Base-by-base conservation (phyloP, 2,888 invertebrate genomes). In the Drosophila aldrichi region DNA sequence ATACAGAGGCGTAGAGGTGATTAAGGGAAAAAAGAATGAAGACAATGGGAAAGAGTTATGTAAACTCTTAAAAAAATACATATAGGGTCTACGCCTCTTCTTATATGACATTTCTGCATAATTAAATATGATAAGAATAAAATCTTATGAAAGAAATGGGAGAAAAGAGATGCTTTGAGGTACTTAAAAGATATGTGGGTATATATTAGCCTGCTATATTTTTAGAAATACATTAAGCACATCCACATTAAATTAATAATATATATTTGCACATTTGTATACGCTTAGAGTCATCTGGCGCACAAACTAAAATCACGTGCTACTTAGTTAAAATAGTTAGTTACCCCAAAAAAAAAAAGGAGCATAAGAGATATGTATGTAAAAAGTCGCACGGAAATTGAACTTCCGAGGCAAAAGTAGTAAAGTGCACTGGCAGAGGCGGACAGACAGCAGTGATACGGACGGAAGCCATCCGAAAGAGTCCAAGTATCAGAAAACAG, bases 331-430 rank as follows among this genome's bases (percentile, higher is more conserved):
- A 29, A 60, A 56, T 41, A 52, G 58, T 40, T 36, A 20, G 22
- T 43, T 41, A 18, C 25, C 36, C 14, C 34, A 36, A 46, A 43
- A 20, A 36, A 38, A 41, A 44, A 43, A 22, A 36, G 51, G 9
- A 16, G 9, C 9, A 20, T 16, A 4, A 14, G 20, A 52, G n/a
- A 6, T n/a, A n/a, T n/a, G n/a, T 41, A n/a, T 60, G 9, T 43
- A n/a, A 41, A 52, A 66, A 68, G 63, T 62, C 18, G 7, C 48
- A 44, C 83, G 86, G 87, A 88, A 86, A 88, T 86, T 82, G 82
- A 88, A 88, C 86, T 82, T 88, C 86, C 88, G 80, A 55, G 75
- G 74, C 59, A 70, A 77, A 68, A 63, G 72, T 61, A 74, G 38
- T 67, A 74, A 64, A 80, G 75, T 82, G 71, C 80, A 64, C 25